Evolutionary conservation across 2,797 vertebrate genomes (phyloP), one percentile per base, ranked within the genome.

Genomic region (Gymnodraco acuticeps): DNA sequence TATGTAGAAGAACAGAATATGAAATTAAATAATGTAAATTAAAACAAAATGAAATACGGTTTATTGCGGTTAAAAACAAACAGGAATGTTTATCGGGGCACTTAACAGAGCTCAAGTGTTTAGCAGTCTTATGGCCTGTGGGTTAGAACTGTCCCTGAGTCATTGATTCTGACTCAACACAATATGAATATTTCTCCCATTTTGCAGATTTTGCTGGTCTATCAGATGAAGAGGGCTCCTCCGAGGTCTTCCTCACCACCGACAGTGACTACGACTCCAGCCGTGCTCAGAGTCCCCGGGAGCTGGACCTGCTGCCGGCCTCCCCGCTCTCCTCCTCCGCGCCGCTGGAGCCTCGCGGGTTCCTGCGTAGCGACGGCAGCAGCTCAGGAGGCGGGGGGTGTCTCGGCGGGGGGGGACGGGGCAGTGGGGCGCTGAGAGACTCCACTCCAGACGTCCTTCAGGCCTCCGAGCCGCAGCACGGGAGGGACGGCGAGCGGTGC

Each of bases 221-320:
- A 4, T 97, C 97, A 0, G 97, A 97, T 1, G 97, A 97, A 70
- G 96, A 98, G 63, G 96, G 96, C 68, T 96, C 96, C 3, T 97
- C 96, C 0, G 96, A 98, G 88, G 96, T 98, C 84, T 98, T 98
- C 92, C 94, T 97, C 89, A 95, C 96, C 71, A 96, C 97, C 0
- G 97, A 97, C 86, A 97, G 96, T 0, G 96, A 97, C 89, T 97
- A 96, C 0, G 96, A 96, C 90, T 97, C 96, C 62, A 97, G 96
- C 81, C 94, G 95, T 3, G 96, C 96, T 0, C 97, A 96, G 82
- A 98, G 96, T 84, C 96, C 96, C 0, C 95, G 95, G 17, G 96
- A 98, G 83, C 92, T 97, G 1, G 97, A 98, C 89, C 93, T 97
- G 56, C 75, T 97, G n/a, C 96, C 91, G 62, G 86, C 95, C 0